Evolutionary conservation across 1,140 invertebrate genomes (phyloP).

Genomic region (Meloidogyne hapla): DNA sequence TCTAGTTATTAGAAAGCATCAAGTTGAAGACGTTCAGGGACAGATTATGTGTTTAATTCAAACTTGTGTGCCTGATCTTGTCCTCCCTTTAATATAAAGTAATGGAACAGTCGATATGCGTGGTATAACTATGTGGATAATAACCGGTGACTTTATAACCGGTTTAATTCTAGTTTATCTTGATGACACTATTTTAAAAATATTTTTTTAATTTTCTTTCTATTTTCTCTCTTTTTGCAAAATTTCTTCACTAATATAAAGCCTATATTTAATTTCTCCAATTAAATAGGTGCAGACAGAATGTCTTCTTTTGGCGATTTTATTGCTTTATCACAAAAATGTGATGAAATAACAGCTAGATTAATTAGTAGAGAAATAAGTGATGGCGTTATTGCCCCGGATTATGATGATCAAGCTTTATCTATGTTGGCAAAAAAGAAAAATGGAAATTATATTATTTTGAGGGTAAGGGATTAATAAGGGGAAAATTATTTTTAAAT

Average conservation of each 20-base stretch:
- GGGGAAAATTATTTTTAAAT: too few species aligned
- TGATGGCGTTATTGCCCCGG: slow-evolving; percentile 93
- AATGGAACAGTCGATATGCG: too few species aligned
- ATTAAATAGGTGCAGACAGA: slow-evolving; percentile 79
- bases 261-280: neutral
- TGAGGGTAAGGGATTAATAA: slow-evolving; percentile 71
- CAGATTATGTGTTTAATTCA: too few species aligned
- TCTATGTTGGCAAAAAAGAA: slow-evolving; percentile 92
- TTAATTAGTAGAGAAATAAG: slow-evolving; percentile 79
- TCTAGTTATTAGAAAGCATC: too few species aligned
- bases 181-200: too few species aligned
- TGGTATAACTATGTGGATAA: too few species aligned
- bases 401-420: slow-evolving; percentile 79
- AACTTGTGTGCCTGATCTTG: too few species aligned
- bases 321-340: slow-evolving; percentile 85
- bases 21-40: too few species aligned
- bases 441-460: slow-evolving; percentile 83
- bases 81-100: too few species aligned
- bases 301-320: slow-evolving; percentile 99
- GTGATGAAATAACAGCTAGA: slow-evolving; percentile 80
- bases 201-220: neutral
- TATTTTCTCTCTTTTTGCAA: neutral
- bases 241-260: neutral
- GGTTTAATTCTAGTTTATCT: too few species aligned
- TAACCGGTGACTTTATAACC: too few species aligned